A percentile compares a stretch with the other conserved stretches of the same genome.
Evolutionary conservation across 2,113 vertebrate genomes (phyloP).

Genomic region (Austrofundulus limnaeus): DNA sequence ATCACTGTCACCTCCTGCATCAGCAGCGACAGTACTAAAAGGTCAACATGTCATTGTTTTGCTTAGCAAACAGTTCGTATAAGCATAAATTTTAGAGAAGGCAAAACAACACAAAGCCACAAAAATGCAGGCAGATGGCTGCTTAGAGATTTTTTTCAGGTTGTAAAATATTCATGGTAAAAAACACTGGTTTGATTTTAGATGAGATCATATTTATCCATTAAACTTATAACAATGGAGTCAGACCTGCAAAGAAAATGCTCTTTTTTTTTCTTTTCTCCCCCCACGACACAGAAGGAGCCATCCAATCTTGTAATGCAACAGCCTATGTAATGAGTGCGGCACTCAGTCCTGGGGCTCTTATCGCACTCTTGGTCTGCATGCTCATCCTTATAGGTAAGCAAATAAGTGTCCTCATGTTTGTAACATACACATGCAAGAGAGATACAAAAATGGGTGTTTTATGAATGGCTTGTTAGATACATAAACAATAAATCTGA

Average conservation of each 20-base stretch:
- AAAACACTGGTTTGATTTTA: neutral
- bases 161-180: neutral
- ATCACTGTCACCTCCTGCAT: constrained; percentile 53
- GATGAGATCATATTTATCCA: constrained; percentile 11
- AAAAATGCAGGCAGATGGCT: constrained; percentile 7
- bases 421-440: constrained; percentile 36
- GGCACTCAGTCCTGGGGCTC: constrained; percentile 92
- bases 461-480: neutral
- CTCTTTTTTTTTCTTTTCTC: neutral
- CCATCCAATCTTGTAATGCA: constrained; percentile 95
- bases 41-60: constrained; percentile 41
- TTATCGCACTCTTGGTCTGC: constrained; percentile 94
- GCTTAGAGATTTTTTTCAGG: neutral
- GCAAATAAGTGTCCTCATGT: constrained; percentile 41
- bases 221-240: constrained; percentile 1
- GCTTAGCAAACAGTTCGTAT: constrained; percentile 40
- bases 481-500: constrained; percentile 20
- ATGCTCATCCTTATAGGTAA: constrained; percentile 96
- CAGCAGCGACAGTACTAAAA: constrained; percentile 25
- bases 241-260: constrained; percentile 9
- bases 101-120: constrained; percentile 10
- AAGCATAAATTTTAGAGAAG: constrained; percentile 14
- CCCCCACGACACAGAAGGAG: constrained; percentile 74
- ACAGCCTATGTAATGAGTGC: constrained; percentile 88
- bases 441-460: constrained; percentile 76